These are phyloP conservation scores for Trichacis sp. DNA, from an alignment of 2,888 invertebrate species.

Conservation along the genomic window DNA sequence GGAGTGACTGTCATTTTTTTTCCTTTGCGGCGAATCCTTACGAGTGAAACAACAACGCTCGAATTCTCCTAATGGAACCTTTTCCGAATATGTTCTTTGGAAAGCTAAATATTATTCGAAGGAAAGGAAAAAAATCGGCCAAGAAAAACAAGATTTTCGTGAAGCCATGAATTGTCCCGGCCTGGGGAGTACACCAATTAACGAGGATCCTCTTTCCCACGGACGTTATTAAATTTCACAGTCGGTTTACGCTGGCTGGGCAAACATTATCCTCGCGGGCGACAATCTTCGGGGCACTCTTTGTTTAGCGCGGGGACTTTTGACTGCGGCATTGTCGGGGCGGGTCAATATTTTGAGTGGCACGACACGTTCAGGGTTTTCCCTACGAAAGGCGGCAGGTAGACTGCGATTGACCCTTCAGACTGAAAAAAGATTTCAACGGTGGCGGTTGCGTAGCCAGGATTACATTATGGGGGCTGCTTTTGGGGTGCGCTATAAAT, in stretches of 20 bases:
- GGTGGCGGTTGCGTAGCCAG: slow-evolving; percentile 26
- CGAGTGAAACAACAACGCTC: slow-evolving; percentile 32
- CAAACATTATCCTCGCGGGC: slow-evolving; percentile 8
- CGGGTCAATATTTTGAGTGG: slow-evolving; percentile 51
- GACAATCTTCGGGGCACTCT: slow-evolving; percentile 25
- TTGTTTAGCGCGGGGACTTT: slow-evolving; percentile 5
- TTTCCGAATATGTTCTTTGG: slow-evolving; percentile 8
- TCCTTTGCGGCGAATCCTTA: slow-evolving; percentile 28
- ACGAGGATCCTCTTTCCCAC: background rate
- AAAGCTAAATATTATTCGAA: background rate
- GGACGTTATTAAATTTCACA: slow-evolving; percentile 19
- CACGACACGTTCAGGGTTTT: slow-evolving; percentile 43
- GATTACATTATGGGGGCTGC: too few relatives aligned
- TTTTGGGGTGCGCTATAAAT: too few relatives aligned
- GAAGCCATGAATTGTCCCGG: background rate
- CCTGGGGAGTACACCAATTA: background rate
- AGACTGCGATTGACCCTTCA: slow-evolving; percentile 42
- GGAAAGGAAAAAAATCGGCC: background rate
- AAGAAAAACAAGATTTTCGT: slow-evolving; percentile 5
- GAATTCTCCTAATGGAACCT: slow-evolving; percentile 19
- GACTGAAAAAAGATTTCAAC: slow-evolving; percentile 8
- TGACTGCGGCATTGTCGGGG: slow-evolving; percentile 26
- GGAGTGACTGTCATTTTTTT: slow-evolving; percentile 55
- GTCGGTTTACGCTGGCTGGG: slow-evolving; percentile 17
- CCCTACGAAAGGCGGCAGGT: slow-evolving; percentile 20